Conservation (phyloP, 2,888 invertebrate species). For the Phortica okadai region DNA sequence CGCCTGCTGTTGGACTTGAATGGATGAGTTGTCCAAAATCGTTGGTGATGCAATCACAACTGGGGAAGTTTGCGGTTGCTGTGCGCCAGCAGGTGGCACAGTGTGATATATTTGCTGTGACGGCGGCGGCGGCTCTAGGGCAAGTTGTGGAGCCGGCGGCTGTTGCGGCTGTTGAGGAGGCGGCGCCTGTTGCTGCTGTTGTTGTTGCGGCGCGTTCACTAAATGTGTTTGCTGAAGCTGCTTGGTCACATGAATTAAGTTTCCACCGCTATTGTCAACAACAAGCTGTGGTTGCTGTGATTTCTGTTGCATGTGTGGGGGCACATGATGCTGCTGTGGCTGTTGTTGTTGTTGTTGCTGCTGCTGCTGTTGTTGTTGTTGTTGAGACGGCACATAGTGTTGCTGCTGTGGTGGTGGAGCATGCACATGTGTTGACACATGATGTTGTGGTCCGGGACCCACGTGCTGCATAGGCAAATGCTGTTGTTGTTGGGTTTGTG, state of each 20-base stretch:
- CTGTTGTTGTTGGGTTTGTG: constrained; percentile 65
- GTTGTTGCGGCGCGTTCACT: constrained; percentile 34
- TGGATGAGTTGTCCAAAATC: constrained; percentile 48
- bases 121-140: constrained; percentile 44
- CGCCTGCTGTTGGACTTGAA: constrained; percentile 57
- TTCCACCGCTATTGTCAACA: constrained; percentile 28
- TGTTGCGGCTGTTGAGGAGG: constrained; percentile 33
- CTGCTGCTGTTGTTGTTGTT: constrained; percentile 57
- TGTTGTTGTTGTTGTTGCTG: constrained; percentile 58
- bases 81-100: constrained; percentile 53
- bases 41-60: constrained; percentile 60
- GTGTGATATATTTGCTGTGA: constrained; percentile 59
- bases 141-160: constrained; percentile 33
- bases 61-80: constrained; percentile 65
- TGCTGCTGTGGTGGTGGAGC: constrained; percentile 46
- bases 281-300: constrained; percentile 51
- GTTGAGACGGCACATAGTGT: constrained; percentile 54
- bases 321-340: constrained; percentile 54
- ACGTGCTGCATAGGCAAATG: constrained; percentile 63
- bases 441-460: constrained; percentile 59
- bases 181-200: constrained; percentile 33
- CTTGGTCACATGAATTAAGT: constrained; percentile 29
- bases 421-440: constrained; percentile 50
- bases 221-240: constrained; percentile 48
- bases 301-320: constrained; percentile 56